Base-by-base conservation (phyloP, 2,888 invertebrate genomes). In the Orthosia gothica region DNA sequence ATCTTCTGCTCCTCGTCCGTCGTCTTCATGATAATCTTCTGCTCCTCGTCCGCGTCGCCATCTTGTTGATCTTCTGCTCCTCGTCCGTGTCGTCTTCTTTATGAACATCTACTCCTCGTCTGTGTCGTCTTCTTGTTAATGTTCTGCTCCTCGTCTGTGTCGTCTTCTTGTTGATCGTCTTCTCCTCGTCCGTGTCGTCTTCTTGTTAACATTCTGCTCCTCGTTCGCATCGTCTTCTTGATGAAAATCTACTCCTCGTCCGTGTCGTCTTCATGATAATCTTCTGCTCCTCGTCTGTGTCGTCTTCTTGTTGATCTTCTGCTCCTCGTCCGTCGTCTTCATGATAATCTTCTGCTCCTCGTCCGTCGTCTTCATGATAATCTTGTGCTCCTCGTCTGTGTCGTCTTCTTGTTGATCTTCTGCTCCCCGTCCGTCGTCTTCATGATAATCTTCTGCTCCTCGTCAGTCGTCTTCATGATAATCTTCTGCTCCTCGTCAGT, bases 1-100 rank as follows among this genome's bases (percentile, higher is more conserved):
- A 1, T 78, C 49, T 75, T 78, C 49, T 9, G 26, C 75, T 1
- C 79, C 75, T 79, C 75, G 75, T 79, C 79, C 13, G 79, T 79
- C 0, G 59, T 61, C 40, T 76, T 54, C 67, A 18, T 12, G 32
- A 1, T n/a, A 23, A 3, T 77, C 54, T 68, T 49, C 54, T 9
- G 26, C 69, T 1, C 68, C 78, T 77, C 77, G 77, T 66, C 74
- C 20, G 74, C 47, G 76, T 52, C 4, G 66, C 59, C 32, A 65
- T 74, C 58, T 26, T 20, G 45, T 5, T n/a, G n/a, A 18, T 52
- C 20, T 76, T 59, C 52, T 9, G 40, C 78, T 5, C 69, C 75
- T 75, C 70, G 75, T 78, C 75, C 20, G 74, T 5, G 57, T 67
- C 32, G 57, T 57, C 47, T 57, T 67, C 26, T 9, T 47, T 16